Evolutionary conservation across 2,113 vertebrate species (phyloP).

Genomic region (Cebus imitator): DNA sequence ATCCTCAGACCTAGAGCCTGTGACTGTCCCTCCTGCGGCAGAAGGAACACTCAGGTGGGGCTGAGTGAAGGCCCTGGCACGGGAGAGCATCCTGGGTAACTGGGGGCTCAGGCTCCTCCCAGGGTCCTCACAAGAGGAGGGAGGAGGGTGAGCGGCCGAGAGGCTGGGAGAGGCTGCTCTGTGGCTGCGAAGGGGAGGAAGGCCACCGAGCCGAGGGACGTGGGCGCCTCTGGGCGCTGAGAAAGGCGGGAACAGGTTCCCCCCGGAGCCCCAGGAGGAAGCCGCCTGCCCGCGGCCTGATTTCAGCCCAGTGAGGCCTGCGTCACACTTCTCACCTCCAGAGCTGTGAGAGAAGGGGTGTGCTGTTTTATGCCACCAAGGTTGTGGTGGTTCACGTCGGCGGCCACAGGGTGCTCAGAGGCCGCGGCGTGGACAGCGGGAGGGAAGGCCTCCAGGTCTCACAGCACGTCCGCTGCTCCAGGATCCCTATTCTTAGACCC

Average conservation of each 20-base stretch:
- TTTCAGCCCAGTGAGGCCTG: neutral
- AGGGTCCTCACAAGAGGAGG: too few relatives aligned
- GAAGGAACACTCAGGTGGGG: neutral
- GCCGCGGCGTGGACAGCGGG: neutral
- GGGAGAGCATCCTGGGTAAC: neutral
- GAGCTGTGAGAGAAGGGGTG: neutral
- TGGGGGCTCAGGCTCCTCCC: fast-evolving
- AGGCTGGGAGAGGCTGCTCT: neutral
- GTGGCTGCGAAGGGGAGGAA: too few relatives aligned
- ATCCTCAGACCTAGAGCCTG: neutral
- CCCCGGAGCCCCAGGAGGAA: neutral
- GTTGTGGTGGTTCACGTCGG: neutral
- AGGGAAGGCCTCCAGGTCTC: neutral
- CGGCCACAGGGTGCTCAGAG: neutral
- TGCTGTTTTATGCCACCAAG: neutral
- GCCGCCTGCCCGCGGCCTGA: neutral
- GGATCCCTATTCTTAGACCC: neutral
- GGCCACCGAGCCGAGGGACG: neutral
- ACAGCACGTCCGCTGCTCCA: neutral
- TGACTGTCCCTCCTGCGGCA: neutral
- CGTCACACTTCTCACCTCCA: neutral
- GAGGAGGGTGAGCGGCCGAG: neutral
- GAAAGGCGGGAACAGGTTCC: neutral
- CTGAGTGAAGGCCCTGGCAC: too few relatives aligned
- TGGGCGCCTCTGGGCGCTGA: fast-evolving